Percentiles rank a stretch among this genome's conserved stretches.
These are phyloP conservation scores for Spodoptera frugiperda DNA, from an alignment of 1,140 invertebrate species.

Conservation along the genomic window DNA sequence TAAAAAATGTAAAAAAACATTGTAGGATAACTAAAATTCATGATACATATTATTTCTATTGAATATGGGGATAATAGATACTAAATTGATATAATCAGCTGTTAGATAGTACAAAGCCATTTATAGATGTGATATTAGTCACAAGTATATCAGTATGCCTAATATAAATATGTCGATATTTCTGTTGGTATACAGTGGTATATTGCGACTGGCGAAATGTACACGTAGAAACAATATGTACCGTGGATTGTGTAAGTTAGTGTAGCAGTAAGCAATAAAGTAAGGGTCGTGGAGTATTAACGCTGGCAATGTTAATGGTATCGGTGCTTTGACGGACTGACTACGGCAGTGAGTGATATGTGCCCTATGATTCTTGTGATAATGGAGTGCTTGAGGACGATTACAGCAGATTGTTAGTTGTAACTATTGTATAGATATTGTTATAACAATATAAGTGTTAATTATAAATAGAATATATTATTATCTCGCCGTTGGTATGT, in stretches of 20 bases:
- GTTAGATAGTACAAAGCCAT: slow-evolving; percentile 70
- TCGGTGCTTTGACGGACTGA: slow-evolving; percentile 71
- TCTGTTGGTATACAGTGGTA: slow-evolving; percentile 30
- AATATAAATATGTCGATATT: slow-evolving; percentile 33
- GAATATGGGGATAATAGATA: slow-evolving; percentile 17
- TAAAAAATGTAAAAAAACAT: slow-evolving; percentile 71
- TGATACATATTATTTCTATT: slow-evolving; percentile 60
- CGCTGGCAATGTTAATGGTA: slow-evolving; percentile 43
- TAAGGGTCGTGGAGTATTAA: slow-evolving; percentile 50
- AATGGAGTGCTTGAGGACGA: slow-evolving; percentile 58
- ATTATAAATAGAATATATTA: slow-evolving; percentile 73
- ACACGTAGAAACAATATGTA: slow-evolving; percentile 59
- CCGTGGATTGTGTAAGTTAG: slow-evolving; percentile 59
- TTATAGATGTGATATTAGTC: slow-evolving; percentile 61
- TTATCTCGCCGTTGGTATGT: slow-evolving; percentile 70
- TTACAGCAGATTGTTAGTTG: slow-evolving; percentile 66
- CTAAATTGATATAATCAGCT: slow-evolving; percentile 56
- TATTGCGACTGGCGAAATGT: slow-evolving; percentile 22
- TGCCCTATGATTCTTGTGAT: slow-evolving; percentile 77
- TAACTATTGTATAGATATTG: slow-evolving; percentile 69
- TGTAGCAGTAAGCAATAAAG: slow-evolving; percentile 48
- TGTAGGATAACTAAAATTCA: slow-evolving; percentile 58
- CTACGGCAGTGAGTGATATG: slow-evolving; percentile 63
- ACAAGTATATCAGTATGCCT: slow-evolving; percentile 9
- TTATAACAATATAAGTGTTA: slow-evolving; percentile 78